phyloP scores from a whole-genome alignment of 2,797 vertebrate genomes.

The Spheniscus humboldti region DNA sequence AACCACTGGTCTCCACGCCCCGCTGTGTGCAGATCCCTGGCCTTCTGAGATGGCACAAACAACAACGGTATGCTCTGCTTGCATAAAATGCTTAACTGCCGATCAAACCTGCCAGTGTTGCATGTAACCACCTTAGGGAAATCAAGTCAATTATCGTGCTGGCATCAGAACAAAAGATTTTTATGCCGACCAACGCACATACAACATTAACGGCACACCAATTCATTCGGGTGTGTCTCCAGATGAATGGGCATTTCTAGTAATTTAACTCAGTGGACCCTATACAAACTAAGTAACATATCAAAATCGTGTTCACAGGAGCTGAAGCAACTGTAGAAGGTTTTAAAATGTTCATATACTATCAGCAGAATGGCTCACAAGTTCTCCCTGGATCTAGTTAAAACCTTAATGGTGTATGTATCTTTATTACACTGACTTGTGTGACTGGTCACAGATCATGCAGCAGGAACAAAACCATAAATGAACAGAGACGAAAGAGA shows the following conservation, averaged over 20 bases:
- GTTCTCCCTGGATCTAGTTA: neutral
- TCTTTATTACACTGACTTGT: neutral
- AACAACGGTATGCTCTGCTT: neutral
- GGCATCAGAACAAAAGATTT: conserved; percentile 1
- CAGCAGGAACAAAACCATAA: neutral
- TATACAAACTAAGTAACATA: neutral
- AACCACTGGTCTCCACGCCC: neutral
- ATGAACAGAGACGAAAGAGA: neutral
- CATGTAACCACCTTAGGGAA: neutral
- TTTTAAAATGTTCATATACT: neutral
- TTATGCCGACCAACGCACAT: neutral
- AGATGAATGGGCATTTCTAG: conserved; percentile 9
- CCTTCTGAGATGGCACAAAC: neutral
- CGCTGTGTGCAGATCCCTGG: neutral
- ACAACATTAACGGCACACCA: neutral
- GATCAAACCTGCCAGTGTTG: neutral
- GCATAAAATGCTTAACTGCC: conserved; percentile 15
- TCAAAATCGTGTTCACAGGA: neutral
- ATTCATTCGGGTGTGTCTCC: neutral
- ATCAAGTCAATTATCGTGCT: conserved; percentile 6
- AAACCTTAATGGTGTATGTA: neutral
- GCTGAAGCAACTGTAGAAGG: neutral
- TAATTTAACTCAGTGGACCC: neutral
- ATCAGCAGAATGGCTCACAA: neutral
- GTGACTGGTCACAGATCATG: neutral